These are phyloP conservation scores for Chloroclysta siterata DNA, from an alignment of 2,888 invertebrate species.

Conservation along the genomic window DNA sequence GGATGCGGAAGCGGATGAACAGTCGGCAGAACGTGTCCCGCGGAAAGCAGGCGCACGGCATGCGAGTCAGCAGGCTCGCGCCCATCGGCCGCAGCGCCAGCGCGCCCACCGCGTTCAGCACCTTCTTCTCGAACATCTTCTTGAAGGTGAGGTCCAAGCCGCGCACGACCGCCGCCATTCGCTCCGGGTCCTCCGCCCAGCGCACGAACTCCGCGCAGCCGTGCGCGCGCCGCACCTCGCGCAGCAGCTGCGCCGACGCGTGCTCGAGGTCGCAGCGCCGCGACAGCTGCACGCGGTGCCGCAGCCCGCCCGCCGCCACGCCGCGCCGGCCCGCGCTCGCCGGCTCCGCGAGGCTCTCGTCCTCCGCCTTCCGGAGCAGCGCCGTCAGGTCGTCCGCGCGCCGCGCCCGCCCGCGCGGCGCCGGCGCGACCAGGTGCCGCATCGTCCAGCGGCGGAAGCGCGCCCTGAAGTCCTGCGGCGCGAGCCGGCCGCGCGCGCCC, in stretches of 20 bases:
- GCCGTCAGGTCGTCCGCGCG: slow-evolving; percentile 17
- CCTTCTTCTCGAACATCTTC: slow-evolving; percentile 6
- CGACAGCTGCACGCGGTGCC: slow-evolving; percentile 9
- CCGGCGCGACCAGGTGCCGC: slow-evolving; percentile 16
- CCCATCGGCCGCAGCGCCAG: slow-evolving; percentile 19
- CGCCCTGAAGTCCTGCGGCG: slow-evolving; percentile 11
- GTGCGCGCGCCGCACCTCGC: slow-evolving; percentile 22
- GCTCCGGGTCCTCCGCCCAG: slow-evolving; percentile 11
- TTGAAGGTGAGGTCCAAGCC: slow-evolving; percentile 15
- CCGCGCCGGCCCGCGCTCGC: slow-evolving; percentile 1
- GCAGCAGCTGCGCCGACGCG: slow-evolving; percentile 14
- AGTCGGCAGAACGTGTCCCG: slow-evolving; percentile 23
- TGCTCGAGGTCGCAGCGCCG: not conserved
- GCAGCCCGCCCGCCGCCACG: slow-evolving; percentile 10
- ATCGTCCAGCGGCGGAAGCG: slow-evolving; percentile 26
- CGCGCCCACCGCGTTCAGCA: slow-evolving; percentile 14
- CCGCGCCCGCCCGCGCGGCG: not conserved
- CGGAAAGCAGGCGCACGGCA: slow-evolving; percentile 32
- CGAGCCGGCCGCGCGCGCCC: slow-evolving; percentile 11
- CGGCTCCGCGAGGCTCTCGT: not conserved
- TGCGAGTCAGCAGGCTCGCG: not conserved
- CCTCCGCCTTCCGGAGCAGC: no score
- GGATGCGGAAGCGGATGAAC: slow-evolving; percentile 28
- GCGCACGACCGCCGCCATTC: not conserved
- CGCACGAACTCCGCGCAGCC: slow-evolving; percentile 10